phyloP scores from a whole-genome alignment of 2,888 invertebrate genomes.

The Latrodectus elegans region DNA sequence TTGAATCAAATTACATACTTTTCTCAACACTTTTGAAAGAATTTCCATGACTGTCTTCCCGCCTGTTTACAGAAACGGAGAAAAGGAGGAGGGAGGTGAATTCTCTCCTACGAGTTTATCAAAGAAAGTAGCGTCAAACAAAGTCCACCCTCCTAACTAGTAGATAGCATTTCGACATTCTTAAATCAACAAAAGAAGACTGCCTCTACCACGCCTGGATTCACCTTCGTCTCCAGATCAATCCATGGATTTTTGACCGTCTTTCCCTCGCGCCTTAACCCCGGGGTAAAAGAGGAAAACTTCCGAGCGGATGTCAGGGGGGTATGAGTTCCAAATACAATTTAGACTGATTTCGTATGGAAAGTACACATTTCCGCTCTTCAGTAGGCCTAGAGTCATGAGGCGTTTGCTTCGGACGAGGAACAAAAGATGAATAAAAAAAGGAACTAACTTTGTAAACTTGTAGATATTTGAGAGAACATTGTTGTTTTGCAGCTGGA shows the following conservation, averaged over 20 bases:
- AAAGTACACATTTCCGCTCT: constrained; percentile 34
- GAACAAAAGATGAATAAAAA: too few relatives aligned
- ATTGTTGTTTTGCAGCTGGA: too few relatives aligned
- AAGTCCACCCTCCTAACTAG: constrained; percentile 19
- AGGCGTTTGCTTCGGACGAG: too few relatives aligned
- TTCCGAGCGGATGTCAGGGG: not conserved
- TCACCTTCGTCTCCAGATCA: constrained; percentile 8
- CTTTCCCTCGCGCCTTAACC: constrained; percentile 2
- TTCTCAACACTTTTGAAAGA: too few relatives aligned
- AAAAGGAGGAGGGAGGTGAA: too few relatives aligned
- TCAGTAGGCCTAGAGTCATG: not conserved
- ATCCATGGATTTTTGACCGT: constrained; percentile 54
- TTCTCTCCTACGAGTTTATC: too few relatives aligned
- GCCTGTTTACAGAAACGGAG: too few relatives aligned
- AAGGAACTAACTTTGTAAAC: too few relatives aligned
- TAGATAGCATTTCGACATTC: constrained; percentile 11
- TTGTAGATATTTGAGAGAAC: too few relatives aligned
- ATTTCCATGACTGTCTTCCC: too few relatives aligned
- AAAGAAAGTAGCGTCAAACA: too few relatives aligned
- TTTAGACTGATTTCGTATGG: constrained; percentile 49
- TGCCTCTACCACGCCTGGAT: not conserved
- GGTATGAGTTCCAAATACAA: constrained; percentile 41
- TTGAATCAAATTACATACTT: too few relatives aligned
- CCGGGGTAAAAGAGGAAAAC: constrained; percentile 9
- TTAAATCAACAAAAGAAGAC: constrained; percentile 22